phyloP scores from a whole-genome alignment of 2,888 invertebrate genomes.

The Scaptomyza reducta region DNA sequence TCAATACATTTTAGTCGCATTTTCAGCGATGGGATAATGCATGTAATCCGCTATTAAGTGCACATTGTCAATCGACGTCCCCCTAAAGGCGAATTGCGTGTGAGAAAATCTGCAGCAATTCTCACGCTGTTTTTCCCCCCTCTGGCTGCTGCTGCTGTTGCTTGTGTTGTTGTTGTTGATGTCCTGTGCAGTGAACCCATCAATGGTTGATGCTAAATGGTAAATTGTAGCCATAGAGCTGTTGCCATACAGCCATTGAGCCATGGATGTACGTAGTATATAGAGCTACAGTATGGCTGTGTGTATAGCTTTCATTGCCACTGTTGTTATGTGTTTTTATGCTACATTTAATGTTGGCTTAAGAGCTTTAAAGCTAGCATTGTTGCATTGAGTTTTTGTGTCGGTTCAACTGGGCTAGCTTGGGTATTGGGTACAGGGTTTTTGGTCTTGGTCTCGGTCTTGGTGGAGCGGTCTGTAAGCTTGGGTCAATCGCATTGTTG shows the following conservation, averaged over 20 bases:
- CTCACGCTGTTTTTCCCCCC: constrained; percentile 69
- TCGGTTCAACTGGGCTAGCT: constrained; percentile 31
- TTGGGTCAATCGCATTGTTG: constrained; percentile 42
- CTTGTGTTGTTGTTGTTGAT: constrained; percentile 45
- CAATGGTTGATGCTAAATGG: constrained; percentile 64
- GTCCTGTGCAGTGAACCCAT: constrained; percentile 72
- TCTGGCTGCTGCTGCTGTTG: constrained; percentile 36
- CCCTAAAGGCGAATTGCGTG: constrained; percentile 62
- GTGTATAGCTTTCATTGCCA: constrained; percentile 45
- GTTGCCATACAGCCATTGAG: constrained; percentile 32
- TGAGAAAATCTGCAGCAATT: constrained; percentile 80
- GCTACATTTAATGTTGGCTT: constrained; percentile 84
- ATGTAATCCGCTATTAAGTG: constrained; percentile 83
- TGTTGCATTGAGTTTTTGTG: constrained; percentile 64
- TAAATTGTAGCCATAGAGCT: constrained; percentile 56
- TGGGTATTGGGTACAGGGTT: constrained; percentile 7
- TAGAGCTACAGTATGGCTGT: constrained; percentile 27
- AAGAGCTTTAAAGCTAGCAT: constrained; percentile 83
- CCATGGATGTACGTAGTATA: constrained; percentile 7
- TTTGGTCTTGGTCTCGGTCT: neutral
- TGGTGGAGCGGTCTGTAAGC: constrained; percentile 24
- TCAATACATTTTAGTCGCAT: constrained; percentile 78
- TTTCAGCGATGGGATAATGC: constrained; percentile 80
- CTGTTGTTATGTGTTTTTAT: constrained; percentile 82
- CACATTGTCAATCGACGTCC: constrained; percentile 75